Evolutionary conservation across 2,888 invertebrate species (phyloP), one percentile per base, ranked within the genome.

Genomic region (Nemapogon koenigi): DNA sequence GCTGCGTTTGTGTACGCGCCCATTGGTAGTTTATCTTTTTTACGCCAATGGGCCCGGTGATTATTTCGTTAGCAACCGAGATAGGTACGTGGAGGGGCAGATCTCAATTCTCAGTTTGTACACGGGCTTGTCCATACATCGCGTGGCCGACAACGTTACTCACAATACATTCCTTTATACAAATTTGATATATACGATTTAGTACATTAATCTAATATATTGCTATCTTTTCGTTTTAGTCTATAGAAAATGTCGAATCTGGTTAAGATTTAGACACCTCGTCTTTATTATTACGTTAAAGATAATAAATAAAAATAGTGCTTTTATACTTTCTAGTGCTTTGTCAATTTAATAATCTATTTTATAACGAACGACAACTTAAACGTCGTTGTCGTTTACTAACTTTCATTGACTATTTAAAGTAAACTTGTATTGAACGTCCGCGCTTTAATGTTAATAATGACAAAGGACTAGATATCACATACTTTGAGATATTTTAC

Each of bases 171-270:
- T 58, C 57, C 58, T 68, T 72, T 72, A 73, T 71, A 75, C 67
- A 75, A 76, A 75, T 43, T 73, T 70, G 73, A 75, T 75, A 73
- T 62, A 62, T 69, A 71, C 62, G 61, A 70, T 70, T 72, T 69
- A 68, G 67, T 68, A 76, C 61, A 71, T 72, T 76, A 78, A 50
- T 70, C 78, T 78, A 75, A 70, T 70, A 72, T 78, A 78, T 76
- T 78, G 78, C 78, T 78, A 76, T 78, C 71, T 64, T 75, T 78
- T 70, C 73, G 68, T 63, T 71, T 75, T 71, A 76, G 75, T 75
- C 78, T 75, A 78, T 71, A 75, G 68, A 70, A 61, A 56, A 32
- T 62, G 64, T 64, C 64, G 62, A 71, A 66, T n/a, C n/a, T n/a
- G n/a, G n/a, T n/a, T n/a, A n/a, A n/a, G n/a, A n/a, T n/a, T n/a